These are phyloP conservation scores for Plagiodera versicolora DNA, from an alignment of 2,888 invertebrate species.

Conservation along the genomic window DNA sequence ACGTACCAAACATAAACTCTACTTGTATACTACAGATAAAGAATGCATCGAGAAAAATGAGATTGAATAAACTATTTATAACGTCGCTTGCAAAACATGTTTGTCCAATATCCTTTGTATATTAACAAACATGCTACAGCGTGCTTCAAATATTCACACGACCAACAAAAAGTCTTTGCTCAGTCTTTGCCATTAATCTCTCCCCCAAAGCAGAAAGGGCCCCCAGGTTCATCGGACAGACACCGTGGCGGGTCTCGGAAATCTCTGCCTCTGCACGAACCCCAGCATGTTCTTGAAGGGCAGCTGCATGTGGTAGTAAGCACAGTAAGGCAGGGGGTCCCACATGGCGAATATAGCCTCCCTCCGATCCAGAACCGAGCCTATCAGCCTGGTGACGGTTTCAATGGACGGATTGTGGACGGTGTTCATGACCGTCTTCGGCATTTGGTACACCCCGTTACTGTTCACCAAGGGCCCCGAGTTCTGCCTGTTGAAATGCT, in stretches of 20 bases:
- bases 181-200: slow-evolving; percentile 38
- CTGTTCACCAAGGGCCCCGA: slow-evolving; percentile 58
- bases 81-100: slow-evolving; percentile 11
- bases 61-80: slow-evolving; percentile 23
- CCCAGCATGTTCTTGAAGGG: slow-evolving; percentile 65
- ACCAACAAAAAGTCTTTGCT: neutral
- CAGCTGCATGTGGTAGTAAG: slow-evolving; percentile 79
- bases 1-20: neutral
- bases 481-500: slow-evolving; percentile 62
- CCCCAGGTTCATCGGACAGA: slow-evolving; percentile 47
- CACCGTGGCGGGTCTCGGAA: slow-evolving; percentile 51
- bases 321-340: slow-evolving; percentile 86
- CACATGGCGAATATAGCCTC: slow-evolving; percentile 81
- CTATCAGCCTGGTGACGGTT: slow-evolving; percentile 63
- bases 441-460: slow-evolving; percentile 61
- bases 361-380: slow-evolving; percentile 73
- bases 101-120: slow-evolving; percentile 4
- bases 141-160: neutral
- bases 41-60: slow-evolving; percentile 3
- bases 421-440: slow-evolving; percentile 60
- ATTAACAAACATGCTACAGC: slow-evolving; percentile 13
- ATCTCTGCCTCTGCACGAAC: slow-evolving; percentile 58
- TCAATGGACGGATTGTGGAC: slow-evolving; percentile 56
- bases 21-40: neutral
- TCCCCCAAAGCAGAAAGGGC: slow-evolving; percentile 44